A percentile compares a stretch with the other conserved stretches of the same genome.
phyloP scores from a whole-genome alignment of 2,888 invertebrate genomes.

The Spodoptera littoralis region DNA sequence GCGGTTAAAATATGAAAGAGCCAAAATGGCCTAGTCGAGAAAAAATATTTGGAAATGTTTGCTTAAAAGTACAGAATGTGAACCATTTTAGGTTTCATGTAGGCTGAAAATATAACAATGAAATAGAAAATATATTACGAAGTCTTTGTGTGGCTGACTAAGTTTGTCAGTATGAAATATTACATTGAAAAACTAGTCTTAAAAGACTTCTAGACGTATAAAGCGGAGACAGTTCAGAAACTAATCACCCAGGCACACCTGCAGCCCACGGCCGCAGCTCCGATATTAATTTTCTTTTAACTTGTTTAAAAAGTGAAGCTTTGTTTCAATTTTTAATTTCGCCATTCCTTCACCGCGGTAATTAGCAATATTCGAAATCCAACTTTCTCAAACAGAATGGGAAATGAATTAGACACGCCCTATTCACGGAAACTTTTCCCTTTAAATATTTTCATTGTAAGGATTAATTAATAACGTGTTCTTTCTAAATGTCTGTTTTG shows the following conservation, averaged over 20 bases:
- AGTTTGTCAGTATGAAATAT: background rate
- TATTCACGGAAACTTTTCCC: conserved; percentile 39
- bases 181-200: background rate
- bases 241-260: conserved; percentile 6
- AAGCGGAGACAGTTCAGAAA: conserved; percentile 7
- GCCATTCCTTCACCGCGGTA: conserved; percentile 9
- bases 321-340: conserved; percentile 11
- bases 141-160: background rate
- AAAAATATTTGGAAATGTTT: conserved; percentile 25
- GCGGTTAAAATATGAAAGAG: conserved; percentile 53
- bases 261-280: background rate
- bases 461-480: conserved; percentile 74
- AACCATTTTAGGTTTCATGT: too few species aligned
- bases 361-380: conserved; percentile 30
- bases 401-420: conserved; percentile 22
- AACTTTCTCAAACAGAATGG: conserved; percentile 27
- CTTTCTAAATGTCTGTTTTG: conserved; percentile 66
- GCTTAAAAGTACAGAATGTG: background rate
- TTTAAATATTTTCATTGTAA: conserved; percentile 69
- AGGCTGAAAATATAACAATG: background rate
- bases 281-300: conserved; percentile 1
- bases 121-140: background rate
- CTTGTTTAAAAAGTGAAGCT: conserved; percentile 1
- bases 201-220: too few species aligned
- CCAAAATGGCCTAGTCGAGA: conserved; percentile 19